Evolutionary conservation across 2,888 invertebrate genomes (phyloP).

Genomic region (Lingula anatina): DNA sequence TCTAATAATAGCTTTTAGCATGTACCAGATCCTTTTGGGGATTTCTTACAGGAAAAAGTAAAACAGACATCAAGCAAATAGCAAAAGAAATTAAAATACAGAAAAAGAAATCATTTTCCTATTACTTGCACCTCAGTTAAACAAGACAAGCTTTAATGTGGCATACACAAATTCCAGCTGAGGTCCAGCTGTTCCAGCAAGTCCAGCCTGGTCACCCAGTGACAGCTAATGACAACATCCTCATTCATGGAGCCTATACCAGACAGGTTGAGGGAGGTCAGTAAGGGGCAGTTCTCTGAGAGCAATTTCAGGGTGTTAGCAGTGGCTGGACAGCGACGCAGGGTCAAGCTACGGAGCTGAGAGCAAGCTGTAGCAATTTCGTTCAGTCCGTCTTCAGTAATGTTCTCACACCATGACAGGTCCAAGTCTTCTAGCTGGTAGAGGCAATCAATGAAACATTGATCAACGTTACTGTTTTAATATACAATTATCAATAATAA

Average conservation of each 20-base stretch:
- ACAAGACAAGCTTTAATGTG: no score
- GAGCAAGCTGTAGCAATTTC: constrained; percentile 13
- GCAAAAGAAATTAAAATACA: no score
- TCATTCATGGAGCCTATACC: constrained; percentile 11
- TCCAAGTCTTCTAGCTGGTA: constrained; percentile 20
- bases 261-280: constrained; percentile 13
- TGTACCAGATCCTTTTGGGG: no score
- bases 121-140: no score
- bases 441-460: no score
- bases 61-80: no score
- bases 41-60: no score
- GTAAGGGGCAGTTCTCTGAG: constrained; percentile 12
- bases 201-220: constrained; percentile 12
- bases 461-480: no score
- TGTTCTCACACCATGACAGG: constrained; percentile 24
- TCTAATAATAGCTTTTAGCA: no score
- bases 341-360: constrained; percentile 3
- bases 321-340: constrained; percentile 1
- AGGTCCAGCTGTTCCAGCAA: constrained; percentile 16
- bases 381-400: constrained; percentile 19
- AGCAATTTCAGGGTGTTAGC: constrained; percentile 15
- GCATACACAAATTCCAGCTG: constrained; percentile 28
- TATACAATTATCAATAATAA: no score
- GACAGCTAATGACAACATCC: constrained; percentile 11
- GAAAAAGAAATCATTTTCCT: no score